Base-by-base conservation (phyloP, 2,113 vertebrate species). In the Eira barbara region DNA sequence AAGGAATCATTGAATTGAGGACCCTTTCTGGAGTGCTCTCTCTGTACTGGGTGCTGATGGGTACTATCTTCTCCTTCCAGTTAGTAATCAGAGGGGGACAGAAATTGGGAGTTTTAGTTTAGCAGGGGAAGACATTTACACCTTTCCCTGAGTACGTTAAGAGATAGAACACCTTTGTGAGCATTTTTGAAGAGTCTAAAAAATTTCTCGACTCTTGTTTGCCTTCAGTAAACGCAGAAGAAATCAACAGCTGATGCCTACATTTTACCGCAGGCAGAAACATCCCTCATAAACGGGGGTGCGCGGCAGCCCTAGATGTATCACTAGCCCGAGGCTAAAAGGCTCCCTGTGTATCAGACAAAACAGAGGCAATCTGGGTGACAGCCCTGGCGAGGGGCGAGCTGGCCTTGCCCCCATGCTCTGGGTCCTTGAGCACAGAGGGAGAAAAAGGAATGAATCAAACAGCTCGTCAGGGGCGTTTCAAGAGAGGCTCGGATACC, bases 251-350 rank as follows among this genome's bases (percentile, higher is more conserved):
- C 61, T 55, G 67, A 83, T 57, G 80, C 55, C 55, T 71, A 47
- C 69, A 55, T 93, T 93, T 97, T 52, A 81, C 93, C 39, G 3
- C 49, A 61, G 89, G 97, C 89, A 13, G 61, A 95, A 96, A 78
- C 85, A 88, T 92, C 34, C 84, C 45, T 94, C 31, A 34, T 59
- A 84, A 84, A 82, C 39, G 10, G 25, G 36, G 42, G 52, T 52
- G 73, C 31, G 1, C 13, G 34, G 83, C 27, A 69, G 67, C 76
- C 88, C 84, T 74, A 31, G 76, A 95, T 83, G 63, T 29, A 88
- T 91, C 3, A 6, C 47, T 10, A n/a, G 76, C 96, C 96, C 0
- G 34, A 67, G 71, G 95, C 89, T 15, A n/a, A 67, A 59, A 61
- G 69, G 69, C 69, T 95, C 31, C 29, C 76, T 94, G 71, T 63